Base-by-base conservation (phyloP, 2,113 vertebrate genomes). In the Neogobius melanostomus region DNA sequence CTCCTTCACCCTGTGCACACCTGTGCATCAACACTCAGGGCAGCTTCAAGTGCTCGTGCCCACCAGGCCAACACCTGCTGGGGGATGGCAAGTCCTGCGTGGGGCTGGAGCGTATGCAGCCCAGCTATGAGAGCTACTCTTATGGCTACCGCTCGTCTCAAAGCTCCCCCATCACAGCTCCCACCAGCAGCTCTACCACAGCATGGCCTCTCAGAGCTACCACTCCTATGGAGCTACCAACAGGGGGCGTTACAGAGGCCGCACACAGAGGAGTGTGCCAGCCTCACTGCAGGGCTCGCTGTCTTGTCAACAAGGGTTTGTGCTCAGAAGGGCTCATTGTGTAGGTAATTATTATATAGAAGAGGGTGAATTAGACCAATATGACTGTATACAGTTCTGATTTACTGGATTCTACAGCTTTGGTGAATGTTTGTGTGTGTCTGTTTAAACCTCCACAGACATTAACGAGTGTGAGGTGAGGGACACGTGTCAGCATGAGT, bases 1-100 rank as follows among this genome's bases (percentile, higher is more conserved):
- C 94, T 71, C 96, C 95, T 62, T 94, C 92, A 74, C 95, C 96
- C 86, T 99, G 98, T 87, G 98, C 95, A 68, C 91, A 95, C 93
- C 94, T 90, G 66, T 99, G 98, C 84, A 85, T 94, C 94, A 98
- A 98, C 95, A 95, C 86, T 76, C 95, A 94, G 0, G 95, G 97
- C 94, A 98, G 95, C 96, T 99, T 95, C 95, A 94, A 92, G 92
- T 99, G 97, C 92, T 51, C 91, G 82, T 99, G 98, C 94, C 96
- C 94, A 0, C 87, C 95, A 46, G 96, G 97, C 74, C 96, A 93
- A 83, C 93, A 95, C 70, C 93, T 99, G 87, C 91, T 99, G 90
- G 96, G 96, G 54, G 98, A 99, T 65, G 97, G 97, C 85, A 97
- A 97, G 86, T 99, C 97, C 89, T 99, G 98, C 77, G 96, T 95